A percentile compares a stretch with the other conserved stretches of the same genome.
Conservation (phyloP, 2,797 vertebrate genomes). For the Eulemur mongoz region DNA sequence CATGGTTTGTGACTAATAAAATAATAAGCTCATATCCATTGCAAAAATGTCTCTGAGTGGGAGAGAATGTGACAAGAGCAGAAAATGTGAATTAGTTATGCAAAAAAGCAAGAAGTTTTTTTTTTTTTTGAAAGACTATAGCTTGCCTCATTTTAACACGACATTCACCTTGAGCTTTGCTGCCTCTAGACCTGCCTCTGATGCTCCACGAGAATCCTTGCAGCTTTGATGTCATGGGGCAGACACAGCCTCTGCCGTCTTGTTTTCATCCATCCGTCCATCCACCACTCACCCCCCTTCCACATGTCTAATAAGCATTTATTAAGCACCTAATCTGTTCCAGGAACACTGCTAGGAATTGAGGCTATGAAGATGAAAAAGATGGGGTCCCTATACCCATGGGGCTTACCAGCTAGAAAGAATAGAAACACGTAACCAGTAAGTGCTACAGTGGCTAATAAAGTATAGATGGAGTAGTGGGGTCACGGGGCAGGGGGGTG, state of each 20-base stretch:
- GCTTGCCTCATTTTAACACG: background rate
- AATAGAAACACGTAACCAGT: background rate
- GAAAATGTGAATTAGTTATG: conserved; percentile 59
- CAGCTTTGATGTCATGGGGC: background rate
- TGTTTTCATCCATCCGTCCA: background rate
- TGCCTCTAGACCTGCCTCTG: background rate
- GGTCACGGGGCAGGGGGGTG: background rate
- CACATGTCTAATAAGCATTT: background rate
- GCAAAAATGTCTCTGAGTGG: conserved; percentile 53
- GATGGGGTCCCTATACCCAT: background rate
- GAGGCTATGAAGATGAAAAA: background rate
- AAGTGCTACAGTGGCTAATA: background rate
- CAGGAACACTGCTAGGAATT: background rate
- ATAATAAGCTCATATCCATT: conserved; percentile 57
- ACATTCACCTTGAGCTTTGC: background rate
- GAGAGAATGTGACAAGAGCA: conserved; percentile 47
- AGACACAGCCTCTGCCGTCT: background rate
- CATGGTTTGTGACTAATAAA: conserved; percentile 67
- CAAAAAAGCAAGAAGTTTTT: conserved; percentile 24
- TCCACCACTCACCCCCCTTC: background rate
- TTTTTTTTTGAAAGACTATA: background rate
- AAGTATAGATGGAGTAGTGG: background rate
- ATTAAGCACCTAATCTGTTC: background rate
- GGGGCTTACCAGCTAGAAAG: background rate
- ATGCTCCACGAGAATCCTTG: background rate